Evolutionary conservation across 2,113 vertebrate species (phyloP).

Genomic region (Colaptes auratus): DNA sequence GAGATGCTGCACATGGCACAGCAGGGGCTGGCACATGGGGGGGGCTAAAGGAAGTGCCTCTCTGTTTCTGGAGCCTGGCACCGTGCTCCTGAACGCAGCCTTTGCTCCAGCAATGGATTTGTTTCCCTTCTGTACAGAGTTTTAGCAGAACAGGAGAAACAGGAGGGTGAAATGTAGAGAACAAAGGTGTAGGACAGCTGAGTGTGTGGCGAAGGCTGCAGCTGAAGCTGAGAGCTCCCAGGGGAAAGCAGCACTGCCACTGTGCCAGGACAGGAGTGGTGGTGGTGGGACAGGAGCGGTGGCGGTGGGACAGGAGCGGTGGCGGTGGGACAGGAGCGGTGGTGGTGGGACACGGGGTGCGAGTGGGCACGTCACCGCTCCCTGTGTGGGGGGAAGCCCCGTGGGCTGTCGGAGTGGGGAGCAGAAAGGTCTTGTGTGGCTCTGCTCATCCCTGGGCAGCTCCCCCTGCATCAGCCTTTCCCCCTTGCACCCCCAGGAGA

Average conservation of each 20-base stretch:
- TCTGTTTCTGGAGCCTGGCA: neutral
- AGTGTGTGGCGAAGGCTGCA: rapidly evolving
- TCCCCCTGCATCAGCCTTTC: neutral
- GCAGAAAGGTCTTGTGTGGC: neutral
- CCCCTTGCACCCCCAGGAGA: slow-evolving; percentile 60
- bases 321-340: neutral
- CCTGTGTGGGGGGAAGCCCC: neutral
- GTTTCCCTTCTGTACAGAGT: neutral
- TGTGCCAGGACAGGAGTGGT: neutral
- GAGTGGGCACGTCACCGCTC: rapidly evolving
- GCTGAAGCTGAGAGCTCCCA: neutral
- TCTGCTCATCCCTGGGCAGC: neutral
- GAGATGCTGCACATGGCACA: neutral
- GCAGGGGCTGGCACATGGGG: neutral
- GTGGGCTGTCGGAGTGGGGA: neutral
- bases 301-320: neutral
- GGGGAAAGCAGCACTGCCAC: rapidly evolving
- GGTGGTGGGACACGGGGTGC: rapidly evolving
- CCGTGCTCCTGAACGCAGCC: neutral
- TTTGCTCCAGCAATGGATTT: neutral
- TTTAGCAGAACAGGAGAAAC: neutral
- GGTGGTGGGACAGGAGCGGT: too few relatives aligned
- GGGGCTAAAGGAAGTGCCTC: neutral
- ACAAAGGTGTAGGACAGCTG: neutral
- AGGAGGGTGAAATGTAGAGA: neutral